Base-by-base conservation (phyloP, 2,888 invertebrate species). In the Ophion ventricosus region DNA sequence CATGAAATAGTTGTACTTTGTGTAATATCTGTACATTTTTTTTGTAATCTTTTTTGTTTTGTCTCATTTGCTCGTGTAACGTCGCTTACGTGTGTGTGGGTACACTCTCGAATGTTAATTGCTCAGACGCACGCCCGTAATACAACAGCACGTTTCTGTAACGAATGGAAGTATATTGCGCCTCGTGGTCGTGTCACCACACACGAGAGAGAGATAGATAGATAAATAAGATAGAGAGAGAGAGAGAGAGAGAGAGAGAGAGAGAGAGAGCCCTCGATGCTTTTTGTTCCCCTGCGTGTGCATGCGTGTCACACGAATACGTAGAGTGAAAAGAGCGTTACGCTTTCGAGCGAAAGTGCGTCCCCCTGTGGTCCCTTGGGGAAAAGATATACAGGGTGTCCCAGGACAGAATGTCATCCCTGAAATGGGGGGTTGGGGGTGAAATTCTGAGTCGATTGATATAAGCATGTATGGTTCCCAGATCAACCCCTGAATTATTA, bases 141-240 rank as follows among this genome's bases (percentile, higher is more conserved):
- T 83, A 85, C 85, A 86, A 84, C 88, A 85, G 87, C 88, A 88
- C 90, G 89, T 89, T 90, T 86, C 87, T 86, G 86, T 76, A 87
- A 88, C 87, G 85, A 79, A 83, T 79, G 78, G 74, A 83, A 83
- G 79, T 83, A 49, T 70, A 69, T 64, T 29, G 57, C 54, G n/a
- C 49, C 70, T 35, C 35, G 49, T 63, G 56, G 54, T 61, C 56
- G 66, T 59, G 59, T 59, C 26, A 17, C 25, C 8, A 29, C 25
- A 59, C 40, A 25, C 8, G n/a, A 57, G 54, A 69, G 17, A 63
- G 10, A 67, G 25, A 54, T 17, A 43, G 25, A 23, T 14, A 20
- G 20, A 35, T 3, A 49, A 10, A 8, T n/a, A 5, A n/a, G 54
- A 69, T 17, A 54, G n/a, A 49, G 54, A 69, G 29, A 63, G n/a